Conservation (phyloP, 2,113 vertebrate species). For the Antidorcas marsupialis region DNA sequence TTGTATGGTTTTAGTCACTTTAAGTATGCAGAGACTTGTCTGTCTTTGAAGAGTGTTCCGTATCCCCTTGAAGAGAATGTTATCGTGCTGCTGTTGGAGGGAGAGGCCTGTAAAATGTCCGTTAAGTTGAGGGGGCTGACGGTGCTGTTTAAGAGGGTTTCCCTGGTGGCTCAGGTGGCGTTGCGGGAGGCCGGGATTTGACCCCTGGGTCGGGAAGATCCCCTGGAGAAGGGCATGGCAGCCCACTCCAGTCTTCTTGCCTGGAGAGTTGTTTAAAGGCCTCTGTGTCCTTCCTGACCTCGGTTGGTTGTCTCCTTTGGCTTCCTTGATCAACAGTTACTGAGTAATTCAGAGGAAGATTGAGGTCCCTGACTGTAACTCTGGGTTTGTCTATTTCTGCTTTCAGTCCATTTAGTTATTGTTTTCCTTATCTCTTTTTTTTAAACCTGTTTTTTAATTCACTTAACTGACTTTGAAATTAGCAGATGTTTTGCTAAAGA, state of each 20-base stretch:
- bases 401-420: neutral
- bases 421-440: neutral
- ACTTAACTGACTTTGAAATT: neutral
- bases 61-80: rapidly evolving
- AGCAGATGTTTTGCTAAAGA: neutral
- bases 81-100: rapidly evolving
- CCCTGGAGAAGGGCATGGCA: neutral
- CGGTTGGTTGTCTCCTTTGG: neutral
- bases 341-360: neutral
- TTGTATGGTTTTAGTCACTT: neutral
- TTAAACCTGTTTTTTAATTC: neutral
- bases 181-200: neutral
- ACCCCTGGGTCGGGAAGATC: rapidly evolving
- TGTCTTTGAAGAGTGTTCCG: neutral
- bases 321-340: rapidly evolving
- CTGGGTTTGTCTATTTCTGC: neutral
- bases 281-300: rapidly evolving
- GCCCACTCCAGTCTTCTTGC: neutral
- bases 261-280: neutral
- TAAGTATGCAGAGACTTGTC: neutral
- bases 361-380: neutral
- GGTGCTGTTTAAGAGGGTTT: neutral
- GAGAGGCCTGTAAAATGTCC: rapidly evolving
- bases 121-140: rapidly evolving
- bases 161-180: neutral